Base-by-base conservation (phyloP, 2,888 invertebrate genomes). In the Acleris literana region DNA sequence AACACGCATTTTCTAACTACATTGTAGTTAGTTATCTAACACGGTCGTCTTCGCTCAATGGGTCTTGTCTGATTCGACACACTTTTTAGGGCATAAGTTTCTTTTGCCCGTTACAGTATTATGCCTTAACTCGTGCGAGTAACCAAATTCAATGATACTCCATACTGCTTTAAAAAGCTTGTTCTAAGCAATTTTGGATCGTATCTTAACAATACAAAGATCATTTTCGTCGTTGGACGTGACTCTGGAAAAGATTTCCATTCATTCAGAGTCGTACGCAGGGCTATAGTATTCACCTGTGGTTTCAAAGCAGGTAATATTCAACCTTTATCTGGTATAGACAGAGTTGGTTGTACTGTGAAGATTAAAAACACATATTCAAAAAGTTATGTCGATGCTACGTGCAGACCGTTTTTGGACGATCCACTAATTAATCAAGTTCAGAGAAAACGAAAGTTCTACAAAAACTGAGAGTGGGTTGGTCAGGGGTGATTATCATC, bases 371-470 rank as follows among this genome's bases (percentile, higher is more conserved):
- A 43, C 25, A n/a, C 33, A 17, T 9, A 20, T 5, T 13, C 52
- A 43, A 44, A 51, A n/a, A 52, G 33, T 64, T 46, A 57, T 63
- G 64, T 68, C 13, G 33, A 33, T 57, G 63, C 52, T 62, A 52
- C 68, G 66, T 69, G 60, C 49, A 62, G 22, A 25, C 77, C 75
- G 71, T 77, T 77, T 78, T 77, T 64, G 76, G 72, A 74, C 70
- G 70, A 69, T 53, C 48, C 70, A 69, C 70, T 74, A 74, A 85
- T 86, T 80, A 84, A 85, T 83, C 83, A 86, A 77, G 72, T 70
- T 63, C 54, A 72, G 74, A 72, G 76, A 81, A 84, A 85, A 79
- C 74, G 85, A 87, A 87, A 87, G 87, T 84, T 70, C 71, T 69
- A 72, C 73, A 77, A 77, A 58, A 64, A 20, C 33, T 16, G 9